Evolutionary conservation across 2,888 invertebrate species (phyloP), one percentile per base, ranked within the genome.

Genomic region (Dicyrtoma fusca): DNA sequence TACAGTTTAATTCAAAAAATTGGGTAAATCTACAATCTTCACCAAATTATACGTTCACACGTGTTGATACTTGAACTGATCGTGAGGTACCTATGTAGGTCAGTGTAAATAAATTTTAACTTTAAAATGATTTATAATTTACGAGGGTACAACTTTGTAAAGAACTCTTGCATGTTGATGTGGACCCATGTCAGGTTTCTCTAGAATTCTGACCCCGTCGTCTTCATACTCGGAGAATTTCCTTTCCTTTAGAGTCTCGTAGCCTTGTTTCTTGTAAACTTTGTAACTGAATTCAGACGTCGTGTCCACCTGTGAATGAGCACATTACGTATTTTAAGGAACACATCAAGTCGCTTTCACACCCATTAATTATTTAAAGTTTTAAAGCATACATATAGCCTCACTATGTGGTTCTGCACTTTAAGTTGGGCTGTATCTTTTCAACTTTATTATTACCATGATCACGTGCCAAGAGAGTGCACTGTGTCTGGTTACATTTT

Each of bases 251-350:
- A 73, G 26, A 19, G 44, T 62, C n/a, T 69, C 45, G 61, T 69
- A 74, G 21, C 74, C 72, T 19, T 65, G 64, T 51, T 69, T 62
- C 34, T 57, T 53, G 68, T 69, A 74, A 5, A 72, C 72, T 34
- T 61, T 69, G 59, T 69, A 71, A 42, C 68, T 68, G 42, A 74
- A 74, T 49, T 74, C 72, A 11, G 72, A 71, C 13, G 74, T 74
- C 13, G 74, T 72, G 59, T 74, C 74, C 57, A 74, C 74, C 74
- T 74, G 51, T 6, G 34, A n/a, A n/a, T n/a, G n/a, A n/a, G n/a
- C n/a, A n/a, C n/a, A n/a, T n/a, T n/a, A n/a, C n/a, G n/a, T n/a
- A n/a, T n/a, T n/a, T n/a, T 19, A 59, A 51, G 5, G n/a, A 26
- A 4, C 25, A 25, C 6, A 26, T 17, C 25, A 6, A 25, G 11